Base-by-base conservation (phyloP, 2,888 invertebrate genomes). In the Syrista parreyssii region DNA sequence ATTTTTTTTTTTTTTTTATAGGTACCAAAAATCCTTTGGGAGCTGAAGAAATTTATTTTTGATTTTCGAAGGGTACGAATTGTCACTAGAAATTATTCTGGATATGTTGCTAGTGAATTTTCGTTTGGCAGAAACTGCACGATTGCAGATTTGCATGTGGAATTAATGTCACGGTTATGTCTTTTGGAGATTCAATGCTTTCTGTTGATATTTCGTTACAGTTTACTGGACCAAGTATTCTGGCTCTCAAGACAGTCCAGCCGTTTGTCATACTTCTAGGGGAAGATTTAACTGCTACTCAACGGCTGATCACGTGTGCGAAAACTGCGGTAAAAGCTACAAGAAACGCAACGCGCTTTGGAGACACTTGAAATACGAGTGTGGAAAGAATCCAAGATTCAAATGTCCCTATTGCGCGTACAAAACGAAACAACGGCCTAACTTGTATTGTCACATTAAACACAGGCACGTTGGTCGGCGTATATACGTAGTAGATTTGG, bases 311-410 rank as follows among this genome's bases (percentile, higher is more conserved):
- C 80, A 82, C 76, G 78, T 85, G 80, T 87, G 88, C 81, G 79
- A 84, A 35, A 82, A 80, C 68, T 90, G 90, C 77, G 87, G 86
- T 72, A 87, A 87, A 74, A 80, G 75, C 11, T 91, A 91, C 80
- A 87, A 86, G 76, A 85, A 86, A 78, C 84, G 85, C 68, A 83
- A 84, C 71, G 86, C 86, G 68, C 82, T 91, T 33, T 84, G 82
- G 75, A 79, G 90, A 32, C 91, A 92, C 81, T 82, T 86, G 12
- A 88, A 85, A 74, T 89, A 89, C 82, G 92, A 91, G 79, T 92
- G 92, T 80, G 89, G 89, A 33, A 87, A 88, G 79, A 86, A 86
- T 33, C 89, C 90, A 6, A 83, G 89, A 71, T 91, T 90, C 81
- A 84, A 84, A 35, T 91, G 91, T 72, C 85, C 86, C 0, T 88